Percentiles rank a stretch among this genome's conserved stretches.
These are phyloP conservation scores for Brachionus paranguensis DNA, from an alignment of 1,140 invertebrate genomes.

Conservation along the genomic window DNA sequence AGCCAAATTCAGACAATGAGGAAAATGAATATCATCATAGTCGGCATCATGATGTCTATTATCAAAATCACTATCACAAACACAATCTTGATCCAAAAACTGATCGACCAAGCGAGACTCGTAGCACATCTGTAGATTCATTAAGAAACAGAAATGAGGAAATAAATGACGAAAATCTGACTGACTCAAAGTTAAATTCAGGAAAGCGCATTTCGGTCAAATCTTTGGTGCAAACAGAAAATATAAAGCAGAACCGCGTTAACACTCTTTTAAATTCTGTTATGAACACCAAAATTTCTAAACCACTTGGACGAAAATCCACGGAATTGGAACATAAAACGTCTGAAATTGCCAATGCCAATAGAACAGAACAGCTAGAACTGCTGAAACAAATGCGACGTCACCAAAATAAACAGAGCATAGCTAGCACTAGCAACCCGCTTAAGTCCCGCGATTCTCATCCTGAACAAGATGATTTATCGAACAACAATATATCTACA, in stretches of 20 bases:
- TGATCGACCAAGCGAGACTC: background rate
- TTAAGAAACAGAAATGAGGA: background rate
- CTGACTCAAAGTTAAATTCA: background rate
- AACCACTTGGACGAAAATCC: background rate
- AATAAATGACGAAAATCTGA: background rate
- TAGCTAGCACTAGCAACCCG: background rate
- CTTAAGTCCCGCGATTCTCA: background rate
- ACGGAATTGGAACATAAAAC: background rate
- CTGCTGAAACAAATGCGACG: constrained; percentile 1
- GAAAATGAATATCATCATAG: constrained; percentile 13
- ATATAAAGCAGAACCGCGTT: constrained; percentile 18
- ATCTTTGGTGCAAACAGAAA: background rate
- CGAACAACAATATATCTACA: background rate
- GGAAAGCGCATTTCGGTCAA: background rate
- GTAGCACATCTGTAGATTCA: background rate
- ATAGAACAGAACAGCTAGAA: background rate
- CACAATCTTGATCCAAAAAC: background rate
- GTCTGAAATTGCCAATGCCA: background rate
- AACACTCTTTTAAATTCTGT: constrained; percentile 14
- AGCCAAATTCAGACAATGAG: background rate
- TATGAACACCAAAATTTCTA: background rate
- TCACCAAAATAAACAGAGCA: background rate
- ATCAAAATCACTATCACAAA: background rate
- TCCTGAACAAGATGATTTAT: background rate
- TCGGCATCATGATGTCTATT: background rate